Percentiles rank a stretch among this genome's conserved stretches.
phyloP scores from a whole-genome alignment of 2,113 vertebrate genomes.

The Crotalus helleri region DNA sequence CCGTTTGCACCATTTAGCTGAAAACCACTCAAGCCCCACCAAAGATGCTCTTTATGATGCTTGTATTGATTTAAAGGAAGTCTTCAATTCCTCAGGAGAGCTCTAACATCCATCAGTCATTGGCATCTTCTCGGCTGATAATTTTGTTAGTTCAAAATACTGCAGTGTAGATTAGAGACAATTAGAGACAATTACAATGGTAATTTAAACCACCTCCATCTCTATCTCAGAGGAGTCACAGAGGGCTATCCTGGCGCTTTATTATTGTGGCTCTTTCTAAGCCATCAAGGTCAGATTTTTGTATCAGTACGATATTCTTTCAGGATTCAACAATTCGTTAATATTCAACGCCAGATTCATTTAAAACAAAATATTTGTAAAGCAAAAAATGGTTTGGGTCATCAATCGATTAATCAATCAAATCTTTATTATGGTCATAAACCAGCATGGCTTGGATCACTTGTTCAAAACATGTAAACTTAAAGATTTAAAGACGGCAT shows the following conservation, averaged over 20 bases:
- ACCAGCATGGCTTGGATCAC: background rate
- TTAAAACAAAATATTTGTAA: background rate
- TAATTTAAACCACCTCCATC: background rate
- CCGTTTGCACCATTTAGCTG: background rate
- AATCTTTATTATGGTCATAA: background rate
- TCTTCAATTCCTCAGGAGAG: background rate
- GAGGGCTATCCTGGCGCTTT: background rate
- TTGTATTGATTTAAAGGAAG: background rate
- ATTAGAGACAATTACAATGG: background rate
- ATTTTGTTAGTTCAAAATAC: background rate
- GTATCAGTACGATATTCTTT: background rate
- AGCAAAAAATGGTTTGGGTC: background rate
- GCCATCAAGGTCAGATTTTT: background rate
- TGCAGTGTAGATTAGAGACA: background rate
- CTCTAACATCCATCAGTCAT: background rate
- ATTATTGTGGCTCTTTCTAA: background rate
- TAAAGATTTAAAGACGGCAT: background rate
- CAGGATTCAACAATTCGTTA: background rate
- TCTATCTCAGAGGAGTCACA: background rate
- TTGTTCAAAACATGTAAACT: background rate
- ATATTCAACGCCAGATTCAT: background rate
- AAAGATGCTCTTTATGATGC: background rate
- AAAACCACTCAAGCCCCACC: background rate
- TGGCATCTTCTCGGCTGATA: background rate
- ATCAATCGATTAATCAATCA: background rate